Evolutionary conservation across 2,797 vertebrate genomes (phyloP).

Genomic region (Characodon lateralis): DNA sequence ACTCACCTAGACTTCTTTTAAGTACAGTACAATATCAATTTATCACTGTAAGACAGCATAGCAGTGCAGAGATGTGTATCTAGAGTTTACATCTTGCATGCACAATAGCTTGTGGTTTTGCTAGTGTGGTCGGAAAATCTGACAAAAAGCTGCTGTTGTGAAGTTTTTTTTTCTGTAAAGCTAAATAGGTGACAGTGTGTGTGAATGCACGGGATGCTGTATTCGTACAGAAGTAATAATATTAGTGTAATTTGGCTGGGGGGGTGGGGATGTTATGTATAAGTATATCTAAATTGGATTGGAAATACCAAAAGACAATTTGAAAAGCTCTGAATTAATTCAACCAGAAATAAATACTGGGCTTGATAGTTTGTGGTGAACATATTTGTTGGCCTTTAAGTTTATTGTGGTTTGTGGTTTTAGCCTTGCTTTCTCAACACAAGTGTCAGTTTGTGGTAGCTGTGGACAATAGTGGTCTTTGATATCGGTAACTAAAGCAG

Average conservation of each 20-base stretch:
- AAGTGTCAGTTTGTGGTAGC: slow-evolving; percentile 29
- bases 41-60: background rate
- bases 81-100: slow-evolving; percentile 12
- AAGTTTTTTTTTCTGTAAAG: background rate
- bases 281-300: background rate
- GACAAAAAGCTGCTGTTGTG: slow-evolving; percentile 10
- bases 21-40: background rate
- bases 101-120: slow-evolving; percentile 38
- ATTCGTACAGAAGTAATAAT: background rate
- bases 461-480: slow-evolving; percentile 41
- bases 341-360: background rate
- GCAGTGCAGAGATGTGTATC: background rate
- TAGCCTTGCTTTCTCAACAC: slow-evolving; percentile 5
- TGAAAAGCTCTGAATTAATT: background rate
- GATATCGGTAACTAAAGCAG: slow-evolving; percentile 1
- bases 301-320: background rate
- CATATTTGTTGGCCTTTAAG: slow-evolving; percentile 7
- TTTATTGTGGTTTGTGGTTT: slow-evolving; percentile 56
- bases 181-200: background rate
- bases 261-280: background rate
- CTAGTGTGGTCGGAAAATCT: slow-evolving; percentile 51
- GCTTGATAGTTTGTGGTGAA: slow-evolving; percentile 2
- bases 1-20: background rate
- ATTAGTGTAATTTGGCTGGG: background rate
- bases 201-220: background rate